Conservation (phyloP, 2,113 vertebrate species). For the Formicarius rufipectus region DNA sequence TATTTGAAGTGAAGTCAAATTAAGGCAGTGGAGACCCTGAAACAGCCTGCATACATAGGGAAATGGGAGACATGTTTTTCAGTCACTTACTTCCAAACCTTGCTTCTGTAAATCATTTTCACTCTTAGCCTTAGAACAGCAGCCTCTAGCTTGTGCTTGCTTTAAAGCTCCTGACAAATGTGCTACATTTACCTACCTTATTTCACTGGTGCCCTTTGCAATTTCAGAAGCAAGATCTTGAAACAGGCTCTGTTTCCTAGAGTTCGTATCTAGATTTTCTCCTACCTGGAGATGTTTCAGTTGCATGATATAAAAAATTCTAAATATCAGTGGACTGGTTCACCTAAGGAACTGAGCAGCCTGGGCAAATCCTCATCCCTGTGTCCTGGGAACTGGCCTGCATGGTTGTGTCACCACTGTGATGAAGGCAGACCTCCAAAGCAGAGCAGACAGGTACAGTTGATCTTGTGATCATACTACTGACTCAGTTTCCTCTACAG, state of each 20-base stretch:
- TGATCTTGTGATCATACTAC: neutral
- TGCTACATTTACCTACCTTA: neutral
- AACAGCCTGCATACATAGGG: neutral
- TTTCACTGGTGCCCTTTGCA: neutral
- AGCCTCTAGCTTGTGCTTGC: neutral
- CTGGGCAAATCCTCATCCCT: neutral
- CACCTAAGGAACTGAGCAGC: neutral
- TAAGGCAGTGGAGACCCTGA: neutral
- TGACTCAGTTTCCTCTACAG: neutral
- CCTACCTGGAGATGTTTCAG: neutral
- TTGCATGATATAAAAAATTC: neutral
- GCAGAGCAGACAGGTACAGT: neutral
- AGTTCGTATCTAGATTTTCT: neutral
- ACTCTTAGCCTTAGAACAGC: neutral
- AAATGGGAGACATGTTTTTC: neutral
- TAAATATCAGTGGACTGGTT: neutral
- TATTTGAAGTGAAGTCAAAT: neutral
- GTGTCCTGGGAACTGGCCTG: fast-evolving
- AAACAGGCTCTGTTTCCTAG: neutral
- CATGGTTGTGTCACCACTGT: neutral
- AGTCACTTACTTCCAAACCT: neutral
- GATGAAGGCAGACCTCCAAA: neutral
- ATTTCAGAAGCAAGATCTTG: neutral
- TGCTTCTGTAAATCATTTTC: neutral
- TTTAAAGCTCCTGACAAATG: neutral